Conservation (phyloP, 2,797 vertebrate genomes). For the Megalops cyprinoides region DNA sequence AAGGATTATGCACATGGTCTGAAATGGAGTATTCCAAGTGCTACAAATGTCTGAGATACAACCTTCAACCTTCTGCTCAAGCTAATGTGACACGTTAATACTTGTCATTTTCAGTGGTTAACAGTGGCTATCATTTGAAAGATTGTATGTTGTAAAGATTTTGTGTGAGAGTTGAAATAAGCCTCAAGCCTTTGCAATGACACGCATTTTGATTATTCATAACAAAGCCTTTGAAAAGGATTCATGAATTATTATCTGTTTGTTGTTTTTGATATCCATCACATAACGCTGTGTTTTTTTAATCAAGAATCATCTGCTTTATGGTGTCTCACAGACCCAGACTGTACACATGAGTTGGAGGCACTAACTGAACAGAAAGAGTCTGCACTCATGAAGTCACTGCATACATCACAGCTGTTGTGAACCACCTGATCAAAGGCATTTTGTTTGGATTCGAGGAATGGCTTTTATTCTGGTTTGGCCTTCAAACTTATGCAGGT, state of each 20-base stretch:
- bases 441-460: no score
- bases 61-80: neutral
- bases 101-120: neutral
- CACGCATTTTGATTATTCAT: neutral
- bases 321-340: neutral
- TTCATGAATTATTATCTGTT: neutral
- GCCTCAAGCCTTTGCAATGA: neutral
- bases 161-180: constrained; percentile 13
- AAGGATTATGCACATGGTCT: no score
- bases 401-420: neutral
- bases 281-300: neutral
- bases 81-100: constrained; percentile 11
- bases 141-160: constrained; percentile 4
- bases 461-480: neutral
- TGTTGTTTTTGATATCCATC: neutral
- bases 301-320: neutral
- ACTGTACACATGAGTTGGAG: neutral
- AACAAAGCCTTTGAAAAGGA: neutral
- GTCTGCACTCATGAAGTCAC: neutral
- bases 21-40: neutral
- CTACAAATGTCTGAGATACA: constrained; percentile 14
- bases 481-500: neutral
- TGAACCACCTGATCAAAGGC: no score
- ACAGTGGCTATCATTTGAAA: neutral
- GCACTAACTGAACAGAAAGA: neutral